Evolutionary conservation across 1,140 invertebrate genomes (phyloP), one percentile per base, ranked within the genome.

Genomic region (Cydia pomonella): DNA sequence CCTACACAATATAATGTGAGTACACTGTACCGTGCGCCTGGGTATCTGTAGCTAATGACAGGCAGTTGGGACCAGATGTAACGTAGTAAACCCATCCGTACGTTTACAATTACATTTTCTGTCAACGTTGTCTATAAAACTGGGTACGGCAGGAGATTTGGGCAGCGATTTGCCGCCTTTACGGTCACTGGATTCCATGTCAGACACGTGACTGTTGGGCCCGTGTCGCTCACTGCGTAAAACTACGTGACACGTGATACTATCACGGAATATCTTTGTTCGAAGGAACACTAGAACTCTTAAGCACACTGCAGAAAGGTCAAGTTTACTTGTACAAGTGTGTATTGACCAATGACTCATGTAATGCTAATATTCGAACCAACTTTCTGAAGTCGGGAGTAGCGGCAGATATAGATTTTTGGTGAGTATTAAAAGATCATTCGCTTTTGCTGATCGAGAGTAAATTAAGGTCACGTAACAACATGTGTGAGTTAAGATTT

Each of bases 151-250:
- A 47, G 66, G 69, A 75, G 77, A 76, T 59, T 69, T 76, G 77
- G 75, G 77, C 74, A 80, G 53, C 79, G 74, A 81, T 79, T 81
- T 79, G 74, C 75, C 73, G 77, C 72, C 74, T 81, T 81, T 79
- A 81, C 75, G 76, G 75, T 47, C 75, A 75, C 50, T 75, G 72
- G 71, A 71, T 74, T 74, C 64, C 75, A 73, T 72, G 74, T 72
- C 73, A 79, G 75, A 75, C 47, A 81, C 78, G 76, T 81, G 78
- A 77, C 73, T 74, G 71, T 27, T 63, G 33, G 66, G 38, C 77
- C 59, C 12, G 25, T 47, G 50, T 27, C 25, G 47, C 76, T 72
- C 69, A 41, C 64, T 74, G 79, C 72, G 64, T 69, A 27, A 38
- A 69, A 47, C 73, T 79, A 77, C 76, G 77, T 77, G 77, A 78